These are phyloP conservation scores for Notospermus geniculatus DNA, from an alignment of 1,140 invertebrate species.

Conservation along the genomic window DNA sequence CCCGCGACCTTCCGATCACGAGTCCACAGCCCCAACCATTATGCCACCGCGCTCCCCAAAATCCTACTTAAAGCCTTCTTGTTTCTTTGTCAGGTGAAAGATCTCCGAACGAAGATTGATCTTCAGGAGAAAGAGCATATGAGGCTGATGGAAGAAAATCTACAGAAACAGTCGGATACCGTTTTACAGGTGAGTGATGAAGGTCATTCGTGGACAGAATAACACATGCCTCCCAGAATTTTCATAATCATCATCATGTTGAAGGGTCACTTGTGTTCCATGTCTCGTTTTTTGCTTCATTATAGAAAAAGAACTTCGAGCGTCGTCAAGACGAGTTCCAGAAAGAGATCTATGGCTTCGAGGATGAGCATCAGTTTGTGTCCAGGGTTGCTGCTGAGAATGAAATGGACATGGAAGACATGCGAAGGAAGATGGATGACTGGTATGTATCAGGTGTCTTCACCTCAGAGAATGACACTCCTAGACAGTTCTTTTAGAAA, in stretches of 20 bases:
- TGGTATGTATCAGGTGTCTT: conserved; percentile 34
- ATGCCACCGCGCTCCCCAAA: no score
- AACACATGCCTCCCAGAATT: no score
- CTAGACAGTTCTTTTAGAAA: no score
- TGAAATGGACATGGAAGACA: conserved; percentile 46
- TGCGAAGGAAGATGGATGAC: conserved; percentile 37
- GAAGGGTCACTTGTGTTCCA: no score
- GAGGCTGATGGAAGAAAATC: conserved; percentile 39
- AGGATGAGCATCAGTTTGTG: conserved; percentile 9
- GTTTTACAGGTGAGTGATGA: conserved; percentile 19
- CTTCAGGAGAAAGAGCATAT: conserved; percentile 36
- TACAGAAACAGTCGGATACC: conserved; percentile 29
- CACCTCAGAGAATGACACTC: no score
- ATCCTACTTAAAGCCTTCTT: no score
- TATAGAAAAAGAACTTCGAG: no score
- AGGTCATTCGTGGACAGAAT: no score
- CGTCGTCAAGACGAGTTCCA: conserved; percentile 10
- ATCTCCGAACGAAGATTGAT: conserved; percentile 29
- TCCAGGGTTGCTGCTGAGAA: conserved; percentile 27
- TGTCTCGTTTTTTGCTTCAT: no score
- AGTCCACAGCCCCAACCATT: no score
- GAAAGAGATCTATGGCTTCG: conserved; percentile 3
- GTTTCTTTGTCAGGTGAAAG: conserved; percentile 29
- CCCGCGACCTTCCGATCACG: no score
- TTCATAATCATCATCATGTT: no score